Percentiles rank a stretch among this genome's conserved stretches.
These are phyloP conservation scores for Stichodactyla mertensii DNA, from an alignment of 64 coral and sea anemone genomes.

Conservation along the genomic window DNA sequence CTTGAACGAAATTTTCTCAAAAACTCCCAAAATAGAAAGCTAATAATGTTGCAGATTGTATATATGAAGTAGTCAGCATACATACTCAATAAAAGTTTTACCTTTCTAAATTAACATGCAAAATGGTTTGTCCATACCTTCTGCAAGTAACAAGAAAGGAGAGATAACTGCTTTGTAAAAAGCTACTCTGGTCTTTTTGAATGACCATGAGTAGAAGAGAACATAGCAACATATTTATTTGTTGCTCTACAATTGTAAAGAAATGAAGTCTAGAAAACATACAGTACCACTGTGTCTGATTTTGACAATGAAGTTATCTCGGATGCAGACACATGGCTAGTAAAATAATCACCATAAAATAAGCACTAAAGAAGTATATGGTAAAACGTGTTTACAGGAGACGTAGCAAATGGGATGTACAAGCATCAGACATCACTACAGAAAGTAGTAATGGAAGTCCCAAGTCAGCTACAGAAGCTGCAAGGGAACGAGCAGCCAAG, in stretches of 20 bases:
- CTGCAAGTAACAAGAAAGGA: slow-evolving; percentile 14
- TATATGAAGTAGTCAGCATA: too few relatives aligned
- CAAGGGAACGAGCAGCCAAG: slow-evolving; percentile 84
- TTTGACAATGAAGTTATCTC: too few relatives aligned
- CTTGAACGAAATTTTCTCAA: not conserved
- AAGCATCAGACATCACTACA: not conserved
- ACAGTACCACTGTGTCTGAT: too few relatives aligned
- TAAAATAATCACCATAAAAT: too few relatives aligned
- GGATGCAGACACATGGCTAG: not conserved
- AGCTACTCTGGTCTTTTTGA: slow-evolving; percentile 23
- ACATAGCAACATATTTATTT: slow-evolving; percentile 12
- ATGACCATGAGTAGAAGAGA: slow-evolving; percentile 31
- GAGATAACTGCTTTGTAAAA: slow-evolving; percentile 35
- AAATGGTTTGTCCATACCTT: slow-evolving; percentile 20
- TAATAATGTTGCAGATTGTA: too few relatives aligned
- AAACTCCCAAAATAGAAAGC: too few relatives aligned
- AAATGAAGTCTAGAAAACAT: not conserved
- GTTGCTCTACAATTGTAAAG: not conserved
- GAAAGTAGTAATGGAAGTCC: slow-evolving; percentile 16
- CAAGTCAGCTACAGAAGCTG: slow-evolving; percentile 80
- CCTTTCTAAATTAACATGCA: slow-evolving; percentile 10
- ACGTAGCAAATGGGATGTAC: slow-evolving; percentile 57
- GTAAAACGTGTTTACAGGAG: not conserved
- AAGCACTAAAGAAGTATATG: not conserved
- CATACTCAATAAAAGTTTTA: not conserved